Base-by-base conservation (phyloP, 2,888 invertebrate genomes). In the Automeris io region DNA sequence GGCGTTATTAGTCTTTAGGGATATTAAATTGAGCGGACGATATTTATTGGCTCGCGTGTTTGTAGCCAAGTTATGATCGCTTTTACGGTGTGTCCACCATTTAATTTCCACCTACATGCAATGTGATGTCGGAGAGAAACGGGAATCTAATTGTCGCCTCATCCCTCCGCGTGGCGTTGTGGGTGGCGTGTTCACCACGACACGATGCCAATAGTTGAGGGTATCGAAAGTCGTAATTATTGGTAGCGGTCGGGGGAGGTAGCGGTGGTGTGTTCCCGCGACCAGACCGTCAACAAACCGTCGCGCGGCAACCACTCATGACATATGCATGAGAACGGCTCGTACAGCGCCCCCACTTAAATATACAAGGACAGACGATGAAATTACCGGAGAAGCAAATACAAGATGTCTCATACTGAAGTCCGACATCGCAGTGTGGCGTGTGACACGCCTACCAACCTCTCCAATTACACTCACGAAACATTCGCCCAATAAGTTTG, bases 261-360 rank as follows among this genome's bases (percentile, higher is more conserved):
- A 63, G 57, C 70, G 73, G 76, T 67, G 59, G 72, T 60, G 61
- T n/a, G 69, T 82, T 83, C 81, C 80, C 82, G 79, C 78, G 78
- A 64, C 58, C 61, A 58, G 56, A 77, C 75, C 79, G 83, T 66
- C 86, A 86, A 86, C 86, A 86, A 86, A 85, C 83, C 64, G 85
- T 85, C 73, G 83, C 86, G 45, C 60, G 68, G 86, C 85, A 85
- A 86, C 86, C 69, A 75, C 79, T 86, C 85, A 86, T 86, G 82
- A 86, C 82, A 83, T 83, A 85, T 86, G 85, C 83, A 86, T 86
- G 82, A 83, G 76, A 79, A 70, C 62, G 71, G 70, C 71, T 61
- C 64, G 64, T 73, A 62, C 76, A 65, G 67, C 62, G 68, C 66
- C 66, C 60, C 61, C 73, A 70, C 72, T 81, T 78, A 75, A 82